Base-by-base conservation (phyloP, 2,888 invertebrate genomes). In the Hirtodrosophila trivittata region DNA sequence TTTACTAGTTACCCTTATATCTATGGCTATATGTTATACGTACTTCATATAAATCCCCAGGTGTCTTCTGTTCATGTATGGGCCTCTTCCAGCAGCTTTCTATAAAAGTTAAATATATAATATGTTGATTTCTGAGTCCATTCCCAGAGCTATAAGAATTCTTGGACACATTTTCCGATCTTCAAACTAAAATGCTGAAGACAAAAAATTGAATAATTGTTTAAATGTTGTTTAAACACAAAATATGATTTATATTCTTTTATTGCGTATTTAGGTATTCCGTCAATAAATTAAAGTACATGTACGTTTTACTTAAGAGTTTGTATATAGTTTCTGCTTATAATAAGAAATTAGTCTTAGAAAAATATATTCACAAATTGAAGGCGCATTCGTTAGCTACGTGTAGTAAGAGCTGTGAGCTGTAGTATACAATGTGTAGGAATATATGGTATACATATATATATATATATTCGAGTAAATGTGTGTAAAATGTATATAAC, bases 321-420 rank as follows among this genome's bases (percentile, higher is more conserved):
- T 14, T 39, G 30, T 38, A 18, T 21, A 33, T 42, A 41, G 13
- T 33, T 45, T 13, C 12, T 32, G 52, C 37, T 38, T 64, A 57
- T 28, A n/a, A 14, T 42, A 57, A 4, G 21, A 21, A 21, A 12
- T 49, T 62, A 51, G 28, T 43, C 43, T 56, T 78, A 56, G 26
- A 77, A 55, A 55, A 46, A 60, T 56, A 78, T 85, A 77, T 77
- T 77, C 77, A 77, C 77, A 77, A 82, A 66, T 77, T 60, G 49
- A 85, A 85, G 75, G 82, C 85, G 82, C 85, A 49, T 60, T 57
- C 18, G 75, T 81, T 77, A 74, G 74, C 28, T 28, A 28, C 9
- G 9, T 28, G 1, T 28, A 28, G 18, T 21, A 21, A 3, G 18
- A 28, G 28, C 75, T 71, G 52, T 58, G 55, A 78, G 76, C 83